A percentile compares a stretch with the other conserved stretches of the same genome.
Conservation (phyloP, 1,140 invertebrate genomes). For the Brachionus asplanchnoidis region DNA sequence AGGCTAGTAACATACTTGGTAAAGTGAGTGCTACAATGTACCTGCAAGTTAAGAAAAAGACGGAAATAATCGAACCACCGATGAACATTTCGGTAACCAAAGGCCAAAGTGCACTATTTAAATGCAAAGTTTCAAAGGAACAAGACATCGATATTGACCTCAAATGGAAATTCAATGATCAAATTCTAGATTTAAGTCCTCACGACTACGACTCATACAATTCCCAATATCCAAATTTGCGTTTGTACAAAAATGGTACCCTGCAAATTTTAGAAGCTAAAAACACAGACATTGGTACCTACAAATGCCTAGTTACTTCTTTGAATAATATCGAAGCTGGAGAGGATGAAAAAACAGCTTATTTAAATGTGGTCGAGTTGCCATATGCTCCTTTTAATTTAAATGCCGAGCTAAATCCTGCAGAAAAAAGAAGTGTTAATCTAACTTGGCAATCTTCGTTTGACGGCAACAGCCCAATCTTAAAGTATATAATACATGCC, state of each 20-base stretch:
- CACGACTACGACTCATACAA: neutral
- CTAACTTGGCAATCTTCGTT: conserved; percentile 89
- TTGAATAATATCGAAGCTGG: conserved; percentile 64
- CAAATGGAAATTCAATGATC: conserved; percentile 67
- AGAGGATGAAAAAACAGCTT: conserved; percentile 78
- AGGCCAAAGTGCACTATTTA: conserved; percentile 79
- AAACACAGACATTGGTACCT: conserved; percentile 59
- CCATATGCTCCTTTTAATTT: conserved; percentile 39
- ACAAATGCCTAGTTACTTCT: conserved; percentile 68
- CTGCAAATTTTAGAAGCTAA: conserved; percentile 57
- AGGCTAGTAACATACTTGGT: conserved; percentile 42
- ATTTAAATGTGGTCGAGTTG: conserved; percentile 45
- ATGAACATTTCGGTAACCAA: conserved; percentile 79
- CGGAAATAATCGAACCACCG: conserved; percentile 83
- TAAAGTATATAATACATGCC: conserved; percentile 85
- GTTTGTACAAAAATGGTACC: conserved; percentile 54
- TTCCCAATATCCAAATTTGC: conserved; percentile 45
- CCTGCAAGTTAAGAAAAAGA: conserved; percentile 65
- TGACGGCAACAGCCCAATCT: conserved; percentile 89
- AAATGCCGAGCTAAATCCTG: conserved; percentile 54
- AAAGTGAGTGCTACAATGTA: conserved; percentile 41
- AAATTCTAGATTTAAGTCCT: conserved; percentile 69
- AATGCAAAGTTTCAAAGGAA: conserved; percentile 88
- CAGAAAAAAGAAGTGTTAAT: conserved; percentile 65
- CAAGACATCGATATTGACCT: conserved; percentile 80